Base-by-base conservation (phyloP, 2,113 vertebrate genomes). In the Ceratotherium simum region DNA sequence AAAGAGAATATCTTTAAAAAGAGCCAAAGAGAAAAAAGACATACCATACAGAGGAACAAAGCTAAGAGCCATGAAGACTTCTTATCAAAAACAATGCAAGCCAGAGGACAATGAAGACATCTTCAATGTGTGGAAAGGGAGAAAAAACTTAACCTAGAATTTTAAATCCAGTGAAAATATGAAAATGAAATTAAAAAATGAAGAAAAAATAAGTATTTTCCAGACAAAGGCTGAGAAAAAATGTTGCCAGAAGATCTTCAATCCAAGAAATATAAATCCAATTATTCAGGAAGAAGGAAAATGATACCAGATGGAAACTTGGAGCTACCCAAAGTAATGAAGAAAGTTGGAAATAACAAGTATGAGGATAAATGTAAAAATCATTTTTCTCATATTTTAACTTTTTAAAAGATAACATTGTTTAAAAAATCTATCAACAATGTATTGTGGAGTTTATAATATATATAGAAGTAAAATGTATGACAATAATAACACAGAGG, bases 271-370 rank as follows among this genome's bases (percentile, higher is more conserved):
- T 48, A 20, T 89, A 78, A 90, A 97, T 62, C 36, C 16, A 11
- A 11, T 48, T 92, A 92, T 33, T 78, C 48, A 73, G 39, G 56
- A 84, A 92, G 62, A 84, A 90, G 25, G 58, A 93, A 84, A 95
- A 84, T 64, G 85, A 73, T 85, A 79, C 13, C 70, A 72, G 85
- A 83, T 89, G 78, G 93, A 73, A 95, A 85, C n/a, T 78, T 65
- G 21, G 29, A 95, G n/a, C 11, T 17, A 89, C 8, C 51, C 54
- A 72, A 72, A 92, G 51, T 31, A 86, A n/a, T 36, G 54, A 89
- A 76, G 78, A 85, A 85, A 39, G 51, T 51, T 83, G 21, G 25
- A 95, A 95, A 79, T 67, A 51, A 48, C 54, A 90, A 84, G 29
- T 70, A 64, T 13, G 48, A 87, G 11, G 16, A 62, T 95, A 89